These are phyloP conservation scores for Coendou prehensilis DNA, from an alignment of 2,797 vertebrate species.

Conservation along the genomic window DNA sequence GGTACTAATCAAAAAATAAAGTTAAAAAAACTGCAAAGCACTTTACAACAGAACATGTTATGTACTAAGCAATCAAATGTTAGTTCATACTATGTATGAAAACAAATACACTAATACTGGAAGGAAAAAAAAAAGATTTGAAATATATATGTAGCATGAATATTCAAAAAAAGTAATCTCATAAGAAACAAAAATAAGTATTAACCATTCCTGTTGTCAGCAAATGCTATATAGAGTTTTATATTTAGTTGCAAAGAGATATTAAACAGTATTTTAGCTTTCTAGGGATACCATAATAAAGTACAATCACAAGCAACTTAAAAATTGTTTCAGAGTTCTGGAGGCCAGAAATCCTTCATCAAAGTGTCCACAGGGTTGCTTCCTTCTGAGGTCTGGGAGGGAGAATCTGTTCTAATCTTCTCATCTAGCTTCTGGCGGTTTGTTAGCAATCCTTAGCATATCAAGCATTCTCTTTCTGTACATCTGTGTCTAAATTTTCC, in stretches of 20 bases:
- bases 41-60: neutral
- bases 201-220: neutral
- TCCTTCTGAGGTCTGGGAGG: neutral
- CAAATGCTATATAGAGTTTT: neutral
- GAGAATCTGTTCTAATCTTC: neutral
- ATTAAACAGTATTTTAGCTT: neutral
- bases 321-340: neutral
- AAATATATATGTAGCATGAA: neutral
- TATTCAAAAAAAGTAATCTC: neutral
- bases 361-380: neutral
- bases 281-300: neutral
- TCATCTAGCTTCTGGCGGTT: neutral
- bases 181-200: slow-evolving; percentile 1
- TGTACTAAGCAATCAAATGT: slow-evolving; percentile 10
- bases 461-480: neutral
- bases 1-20: neutral
- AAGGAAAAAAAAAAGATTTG: neutral
- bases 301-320: neutral
- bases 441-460: neutral
- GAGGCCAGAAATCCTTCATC: neutral
- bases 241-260: neutral
- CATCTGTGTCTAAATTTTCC: neutral
- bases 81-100: neutral
- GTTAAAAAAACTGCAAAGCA: neutral
- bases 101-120: slow-evolving; percentile 16